Conservation (phyloP, 2,888 invertebrate genomes). For the Adelphocoris suturalis region DNA sequence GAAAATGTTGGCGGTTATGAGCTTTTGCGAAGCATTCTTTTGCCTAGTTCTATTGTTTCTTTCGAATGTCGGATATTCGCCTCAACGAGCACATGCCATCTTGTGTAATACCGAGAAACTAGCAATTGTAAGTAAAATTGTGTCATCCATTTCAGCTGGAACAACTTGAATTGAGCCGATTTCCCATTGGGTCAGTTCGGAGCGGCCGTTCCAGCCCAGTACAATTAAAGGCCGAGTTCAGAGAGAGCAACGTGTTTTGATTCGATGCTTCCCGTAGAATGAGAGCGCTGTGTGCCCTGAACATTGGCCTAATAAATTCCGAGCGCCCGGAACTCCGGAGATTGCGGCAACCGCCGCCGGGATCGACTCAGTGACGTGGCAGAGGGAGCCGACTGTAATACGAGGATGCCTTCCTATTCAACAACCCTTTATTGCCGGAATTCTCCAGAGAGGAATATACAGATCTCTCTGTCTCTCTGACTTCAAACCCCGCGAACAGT, state of each 20-base stretch:
- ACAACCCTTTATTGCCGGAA: slow-evolving; percentile 53
- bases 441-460: slow-evolving; percentile 22
- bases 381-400: slow-evolving; percentile 48
- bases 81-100: no score
- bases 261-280: background rate
- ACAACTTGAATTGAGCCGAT: no score
- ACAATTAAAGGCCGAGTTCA: background rate
- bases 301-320: slow-evolving; percentile 35
- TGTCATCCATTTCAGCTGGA: no score
- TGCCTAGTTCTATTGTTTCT: no score
- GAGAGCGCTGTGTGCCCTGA: background rate
- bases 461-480: slow-evolving; percentile 15
- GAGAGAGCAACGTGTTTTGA: background rate
- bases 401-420: slow-evolving; percentile 45
- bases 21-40: no score
- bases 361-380: slow-evolving; percentile 12
- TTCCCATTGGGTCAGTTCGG: no score
- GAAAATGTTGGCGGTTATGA: no score
- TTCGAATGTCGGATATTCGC: no score
- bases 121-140: no score
- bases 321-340: background rate
- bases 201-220: no score
- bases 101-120: no score
- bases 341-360: slow-evolving; percentile 29
- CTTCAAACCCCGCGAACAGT: background rate